Conservation (phyloP, 1,140 invertebrate genomes). For the Hylaeus volcanicus region DNA sequence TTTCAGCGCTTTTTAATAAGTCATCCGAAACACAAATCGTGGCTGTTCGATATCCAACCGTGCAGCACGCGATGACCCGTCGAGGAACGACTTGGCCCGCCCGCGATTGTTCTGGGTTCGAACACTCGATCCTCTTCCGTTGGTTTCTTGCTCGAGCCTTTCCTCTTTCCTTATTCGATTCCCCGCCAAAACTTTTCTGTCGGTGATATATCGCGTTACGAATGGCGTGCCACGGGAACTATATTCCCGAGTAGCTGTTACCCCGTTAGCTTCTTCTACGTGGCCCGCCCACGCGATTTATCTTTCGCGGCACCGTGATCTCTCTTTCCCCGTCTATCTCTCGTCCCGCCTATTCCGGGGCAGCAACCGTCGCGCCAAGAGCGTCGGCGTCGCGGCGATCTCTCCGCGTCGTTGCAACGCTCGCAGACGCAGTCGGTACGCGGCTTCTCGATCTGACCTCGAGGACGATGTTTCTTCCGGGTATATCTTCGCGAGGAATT, state of each 20-base stretch:
- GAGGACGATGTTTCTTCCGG: constrained; percentile 38
- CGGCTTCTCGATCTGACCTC: constrained; percentile 33
- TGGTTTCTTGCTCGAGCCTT: constrained; percentile 35
- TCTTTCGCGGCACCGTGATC: constrained; percentile 57
- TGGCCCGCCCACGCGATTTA: constrained; percentile 65
- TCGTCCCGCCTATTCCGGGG: neutral
- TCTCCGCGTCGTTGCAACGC: constrained; percentile 26
- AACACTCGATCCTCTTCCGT: constrained; percentile 7
- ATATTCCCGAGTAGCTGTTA: constrained; percentile 70
- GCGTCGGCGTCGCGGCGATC: constrained; percentile 15
- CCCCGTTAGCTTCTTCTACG: constrained; percentile 66
- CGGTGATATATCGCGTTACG: constrained; percentile 66
- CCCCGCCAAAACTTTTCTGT: constrained; percentile 60
- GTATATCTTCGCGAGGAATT: constrained; percentile 45
- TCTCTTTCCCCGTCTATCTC: constrained; percentile 4
- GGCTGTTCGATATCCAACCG: too few species aligned
- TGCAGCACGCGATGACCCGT: constrained; percentile 1
- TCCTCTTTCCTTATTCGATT: constrained; percentile 56
- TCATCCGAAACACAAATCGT: too few species aligned
- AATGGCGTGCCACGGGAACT: constrained; percentile 67
- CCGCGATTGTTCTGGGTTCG: constrained; percentile 6
- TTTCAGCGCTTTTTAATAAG: too few species aligned
- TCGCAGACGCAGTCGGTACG: neutral
- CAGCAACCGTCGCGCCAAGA: constrained; percentile 5
- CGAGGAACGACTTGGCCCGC: constrained; percentile 42